Conservation (phyloP, 2,888 invertebrate genomes). For the Phyllotreta cruciferae region DNA sequence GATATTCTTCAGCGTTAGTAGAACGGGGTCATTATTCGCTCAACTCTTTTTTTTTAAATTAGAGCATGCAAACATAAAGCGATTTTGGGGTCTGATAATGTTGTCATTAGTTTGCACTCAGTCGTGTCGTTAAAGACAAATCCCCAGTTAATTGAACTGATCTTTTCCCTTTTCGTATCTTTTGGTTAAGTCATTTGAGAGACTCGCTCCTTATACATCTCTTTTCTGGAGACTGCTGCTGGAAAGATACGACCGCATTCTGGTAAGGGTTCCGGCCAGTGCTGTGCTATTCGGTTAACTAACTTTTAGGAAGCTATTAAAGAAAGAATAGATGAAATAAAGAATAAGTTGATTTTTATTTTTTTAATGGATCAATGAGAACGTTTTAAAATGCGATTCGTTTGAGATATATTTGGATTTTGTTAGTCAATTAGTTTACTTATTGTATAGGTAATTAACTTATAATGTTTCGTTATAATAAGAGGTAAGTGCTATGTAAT, state of each 20-base stretch:
- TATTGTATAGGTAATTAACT: too few relatives aligned
- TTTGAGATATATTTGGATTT: too few relatives aligned
- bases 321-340: too few relatives aligned
- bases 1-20: neutral
- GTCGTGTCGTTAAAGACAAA: conserved; percentile 32
- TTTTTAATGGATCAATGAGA: too few relatives aligned
- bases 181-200: conserved; percentile 27
- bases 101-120: conserved; percentile 34
- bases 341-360: too few relatives aligned
- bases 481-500: too few relatives aligned
- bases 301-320: too few relatives aligned
- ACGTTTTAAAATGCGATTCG: too few relatives aligned
- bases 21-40: neutral
- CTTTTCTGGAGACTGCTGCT: conserved; percentile 12
- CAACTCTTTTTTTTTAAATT: conserved; percentile 11
- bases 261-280: neutral
- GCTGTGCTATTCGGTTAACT: neutral
- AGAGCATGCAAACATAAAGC: conserved; percentile 31
- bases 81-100: conserved; percentile 32
- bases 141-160: conserved; percentile 34
- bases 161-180: conserved; percentile 31
- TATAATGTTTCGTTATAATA: too few relatives aligned
- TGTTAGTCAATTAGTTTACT: too few relatives aligned
- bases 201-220: conserved; percentile 18
- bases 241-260: conserved; percentile 18